Evolutionary conservation across 2,797 vertebrate species (phyloP).

Genomic region (Furcifer pardalis): DNA sequence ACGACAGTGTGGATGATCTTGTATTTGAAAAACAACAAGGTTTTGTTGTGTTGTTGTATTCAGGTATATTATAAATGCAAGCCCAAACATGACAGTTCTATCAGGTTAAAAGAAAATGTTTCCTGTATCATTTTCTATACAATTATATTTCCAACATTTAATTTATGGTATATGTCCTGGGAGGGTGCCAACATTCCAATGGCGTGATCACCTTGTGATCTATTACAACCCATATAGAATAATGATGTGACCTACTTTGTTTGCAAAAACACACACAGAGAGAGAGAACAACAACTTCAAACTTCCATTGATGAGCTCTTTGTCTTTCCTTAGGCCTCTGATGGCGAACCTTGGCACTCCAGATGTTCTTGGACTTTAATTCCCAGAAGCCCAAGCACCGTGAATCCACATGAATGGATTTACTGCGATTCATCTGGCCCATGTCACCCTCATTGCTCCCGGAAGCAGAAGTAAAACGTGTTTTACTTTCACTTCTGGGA

Average conservation of each 20-base stretch:
- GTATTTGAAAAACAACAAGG: not conserved
- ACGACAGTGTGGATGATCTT: too few species aligned
- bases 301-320: not conserved
- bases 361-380: too few species aligned
- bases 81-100: not conserved
- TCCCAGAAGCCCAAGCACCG: too few species aligned
- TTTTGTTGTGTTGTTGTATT: not conserved
- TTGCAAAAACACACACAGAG: slow-evolving; percentile 10
- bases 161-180: not conserved
- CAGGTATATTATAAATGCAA: not conserved
- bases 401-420: too few species aligned
- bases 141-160: not conserved
- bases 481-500: too few species aligned
- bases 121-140: not conserved
- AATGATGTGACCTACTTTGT: not conserved
- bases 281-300: too few species aligned
- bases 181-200: not conserved
- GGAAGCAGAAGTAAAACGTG: too few species aligned
- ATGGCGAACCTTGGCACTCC: too few species aligned
- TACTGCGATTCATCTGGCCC: too few species aligned
- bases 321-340: slow-evolving; percentile 9
- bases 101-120: slow-evolving; percentile 1
- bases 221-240: not conserved
- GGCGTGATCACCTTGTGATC: not conserved
- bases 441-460: too few species aligned